Percentiles rank a stretch among this genome's conserved stretches.
Conservation (phyloP, 1,140 invertebrate species). For the Camponotus pennsylvanicus region DNA sequence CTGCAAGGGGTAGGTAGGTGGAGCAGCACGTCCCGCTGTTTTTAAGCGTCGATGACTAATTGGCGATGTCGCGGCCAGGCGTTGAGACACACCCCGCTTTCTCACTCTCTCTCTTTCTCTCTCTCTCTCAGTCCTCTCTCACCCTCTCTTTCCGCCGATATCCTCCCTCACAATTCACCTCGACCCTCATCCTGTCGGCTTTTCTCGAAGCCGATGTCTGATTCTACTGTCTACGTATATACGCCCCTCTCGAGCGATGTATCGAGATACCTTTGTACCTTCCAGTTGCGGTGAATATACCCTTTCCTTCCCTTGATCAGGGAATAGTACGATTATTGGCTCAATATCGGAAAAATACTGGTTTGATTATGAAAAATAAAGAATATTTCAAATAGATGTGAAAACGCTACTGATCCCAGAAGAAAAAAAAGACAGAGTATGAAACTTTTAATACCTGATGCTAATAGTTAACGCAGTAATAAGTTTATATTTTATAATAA, state of each 20-base stretch:
- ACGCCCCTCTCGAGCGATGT: conserved; percentile 67
- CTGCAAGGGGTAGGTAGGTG: conserved; percentile 71
- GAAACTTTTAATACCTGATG: background rate
- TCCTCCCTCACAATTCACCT: conserved; percentile 28
- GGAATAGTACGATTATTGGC: conserved; percentile 10
- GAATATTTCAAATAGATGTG: background rate
- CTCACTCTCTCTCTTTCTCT: conserved; percentile 69
- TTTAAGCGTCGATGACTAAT: conserved; percentile 86
- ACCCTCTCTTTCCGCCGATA: conserved; percentile 47
- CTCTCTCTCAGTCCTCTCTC: conserved; percentile 39
- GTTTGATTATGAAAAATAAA: background rate
- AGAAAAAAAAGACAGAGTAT: background rate
- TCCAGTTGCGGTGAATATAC: conserved; percentile 33
- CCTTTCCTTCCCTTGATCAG: conserved; percentile 53
- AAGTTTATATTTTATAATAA: background rate
- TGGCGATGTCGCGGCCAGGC: conserved; percentile 86
- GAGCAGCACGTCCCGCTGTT: conserved; percentile 81
- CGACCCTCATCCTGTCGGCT: conserved; percentile 64
- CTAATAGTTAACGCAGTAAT: background rate
- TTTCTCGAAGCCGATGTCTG: conserved; percentile 66
- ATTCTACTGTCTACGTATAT: conserved; percentile 48
- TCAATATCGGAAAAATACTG: conserved; percentile 10
- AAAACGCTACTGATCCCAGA: background rate
- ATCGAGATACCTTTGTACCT: conserved; percentile 73
- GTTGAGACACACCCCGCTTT: conserved; percentile 82